Base-by-base conservation (phyloP, 2,888 invertebrate species). In the Drepana falcataria region DNA sequence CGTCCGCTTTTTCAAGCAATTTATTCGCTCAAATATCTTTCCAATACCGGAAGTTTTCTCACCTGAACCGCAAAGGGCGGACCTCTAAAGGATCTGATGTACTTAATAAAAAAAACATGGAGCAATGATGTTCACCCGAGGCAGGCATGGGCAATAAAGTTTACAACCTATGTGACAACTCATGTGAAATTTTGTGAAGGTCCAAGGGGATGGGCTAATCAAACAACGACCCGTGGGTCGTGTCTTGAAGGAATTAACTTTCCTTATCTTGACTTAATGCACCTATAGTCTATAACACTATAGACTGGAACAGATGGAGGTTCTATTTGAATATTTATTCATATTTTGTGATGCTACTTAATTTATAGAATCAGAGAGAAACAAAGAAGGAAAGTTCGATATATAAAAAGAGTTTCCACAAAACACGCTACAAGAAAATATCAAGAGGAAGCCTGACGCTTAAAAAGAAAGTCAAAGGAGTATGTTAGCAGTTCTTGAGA, bases 21-120 rank as follows among this genome's bases (percentile, higher is more conserved):
- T 9, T 2, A 33, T 41, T n/a, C 51, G 40, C 51, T 35, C 40
- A 51, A 51, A 51, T 40, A 51, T 34, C 2, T 51, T 51, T 51
- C 51, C 51, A 51, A 40, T 51, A 51, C 41, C 41, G 51, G 51
- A 51, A 51, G 51, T 40, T 40, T 51, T 40, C 51, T 33, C 51
- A 51, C 40, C 41, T 51, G 51, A 51, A 51, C 51, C 40, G 51
- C 51, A 51, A 41, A 51, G 51, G 41, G 40, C 51, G 51, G 40
- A 40, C 9, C 40, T 40, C 35, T 34, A 40, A 21, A 51, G 34
- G 49, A 33, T 21, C 21, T 21, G 21, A 21, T 21, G 51, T 33
- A 51, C 51, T 40, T 33, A 51, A 51, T 51, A 51, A 51, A 51
- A 49, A 51, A 51, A 51, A 40, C 40, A 40, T 40, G 41, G 9